Base-by-base conservation (phyloP, 1,140 invertebrate species). In the Caenorhabditis elegans region DNA sequence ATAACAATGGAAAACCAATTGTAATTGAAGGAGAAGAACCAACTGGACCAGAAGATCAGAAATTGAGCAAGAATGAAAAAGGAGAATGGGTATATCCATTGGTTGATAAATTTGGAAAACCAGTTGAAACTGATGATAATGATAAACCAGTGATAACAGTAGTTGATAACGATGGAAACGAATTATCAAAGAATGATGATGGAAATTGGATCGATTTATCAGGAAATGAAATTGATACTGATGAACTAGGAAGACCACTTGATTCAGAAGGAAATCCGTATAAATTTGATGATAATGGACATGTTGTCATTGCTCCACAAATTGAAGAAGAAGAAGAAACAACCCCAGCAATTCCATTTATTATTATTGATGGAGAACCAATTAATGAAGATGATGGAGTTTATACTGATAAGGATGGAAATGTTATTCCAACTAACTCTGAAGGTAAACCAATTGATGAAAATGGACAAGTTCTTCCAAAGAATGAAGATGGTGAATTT, bases 21-120 rank as follows among this genome's bases (percentile, higher is more conserved):
- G 26, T 55, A 26, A 51, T 82, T 28, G 81, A 51, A 13, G 26
- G 28, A 26, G 51, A 78, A 65, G 81, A 75, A 19, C 75, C 31
- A 55, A 47, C 88, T 10, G 86, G 84, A n/a, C 87, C 87, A 10
- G 85, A 89, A 55, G 86, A 85, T 1, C 43, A 83, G 5, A 43
- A 82, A 36, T 75, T 88, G 39, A 77, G 49, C 39, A 70, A 83
- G 26, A 82, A 86, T 77, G 48, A 43, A 15, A 39, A 88, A 34
- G 88, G 85, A 17, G 76, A 86, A 17, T 88, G 82, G 78, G 46
- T 86, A 11, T 88, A 88, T 81, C 87, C 86, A 36, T 49, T 81
- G 49, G 75, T 77, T 15, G 76, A 77, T 36, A 39, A 51, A 19
- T 31, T 36, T 22, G 83, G 83, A 60, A 75, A 60, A 47, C 36